phyloP scores from a whole-genome alignment of 2,888 invertebrate species.

The Stenoptilia bipunctidactyla region DNA sequence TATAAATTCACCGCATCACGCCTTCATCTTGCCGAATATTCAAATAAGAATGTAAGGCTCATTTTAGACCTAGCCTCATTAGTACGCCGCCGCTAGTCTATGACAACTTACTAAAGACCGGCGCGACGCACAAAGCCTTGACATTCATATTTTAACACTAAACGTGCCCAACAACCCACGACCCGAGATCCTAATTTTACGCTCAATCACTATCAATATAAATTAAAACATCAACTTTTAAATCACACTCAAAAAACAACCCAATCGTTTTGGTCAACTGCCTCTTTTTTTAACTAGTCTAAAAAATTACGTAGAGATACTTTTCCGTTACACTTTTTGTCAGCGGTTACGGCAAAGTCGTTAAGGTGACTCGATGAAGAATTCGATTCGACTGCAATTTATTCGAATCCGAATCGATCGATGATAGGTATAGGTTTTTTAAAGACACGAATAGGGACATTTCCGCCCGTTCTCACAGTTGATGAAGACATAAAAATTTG shows the following conservation, averaged over 20 bases:
- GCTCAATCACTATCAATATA: slow-evolving; percentile 58
- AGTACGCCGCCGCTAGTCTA: slow-evolving; percentile 46
- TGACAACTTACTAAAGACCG: slow-evolving; percentile 31
- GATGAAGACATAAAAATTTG: slow-evolving; percentile 69
- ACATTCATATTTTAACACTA: slow-evolving; percentile 59
- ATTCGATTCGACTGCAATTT: slow-evolving; percentile 41
- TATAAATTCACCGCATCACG: slow-evolving; percentile 46
- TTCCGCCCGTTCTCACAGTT: slow-evolving; percentile 45
- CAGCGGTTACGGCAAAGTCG: slow-evolving; percentile 53
- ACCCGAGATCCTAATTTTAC: slow-evolving; percentile 54
- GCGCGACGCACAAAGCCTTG: slow-evolving; percentile 47
- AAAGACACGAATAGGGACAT: slow-evolving; percentile 33
- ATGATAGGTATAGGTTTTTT: slow-evolving; percentile 31
- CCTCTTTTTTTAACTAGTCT: slow-evolving; percentile 30
- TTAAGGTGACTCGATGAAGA: slow-evolving; percentile 47
- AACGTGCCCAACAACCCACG: slow-evolving; percentile 53
- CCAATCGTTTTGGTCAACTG: slow-evolving; percentile 24
- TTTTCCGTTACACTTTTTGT: slow-evolving; percentile 50
- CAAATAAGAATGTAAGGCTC: slow-evolving; percentile 45
- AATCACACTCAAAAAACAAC: slow-evolving; percentile 36
- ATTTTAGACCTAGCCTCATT: slow-evolving; percentile 52
- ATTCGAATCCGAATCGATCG: slow-evolving; percentile 37
- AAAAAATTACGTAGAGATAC: slow-evolving; percentile 42
- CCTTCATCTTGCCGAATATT: slow-evolving; percentile 58
- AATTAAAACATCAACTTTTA: slow-evolving; percentile 57